These are phyloP conservation scores for Chrysopilus asiliformis DNA, from an alignment of 2,888 invertebrate genomes.

Conservation along the genomic window DNA sequence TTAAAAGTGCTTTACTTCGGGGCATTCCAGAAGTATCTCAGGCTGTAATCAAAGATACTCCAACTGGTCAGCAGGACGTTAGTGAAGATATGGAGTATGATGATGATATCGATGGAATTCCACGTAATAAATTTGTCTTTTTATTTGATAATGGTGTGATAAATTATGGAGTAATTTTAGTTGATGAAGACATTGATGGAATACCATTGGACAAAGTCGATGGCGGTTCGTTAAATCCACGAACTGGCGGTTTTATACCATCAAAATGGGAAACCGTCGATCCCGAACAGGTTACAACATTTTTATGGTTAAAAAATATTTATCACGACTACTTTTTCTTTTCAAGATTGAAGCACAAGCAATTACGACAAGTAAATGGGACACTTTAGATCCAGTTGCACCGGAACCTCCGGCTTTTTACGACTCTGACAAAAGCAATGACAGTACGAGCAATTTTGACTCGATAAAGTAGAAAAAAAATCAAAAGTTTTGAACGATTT, in stretches of 20 bases:
- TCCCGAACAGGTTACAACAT: conserved; percentile 49
- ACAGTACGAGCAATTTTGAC: conserved; percentile 8
- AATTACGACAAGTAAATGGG: conserved; percentile 82
- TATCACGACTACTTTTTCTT: not conserved
- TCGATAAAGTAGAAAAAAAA: not conserved
- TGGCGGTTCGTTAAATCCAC: conserved; percentile 27
- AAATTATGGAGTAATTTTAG: conserved; percentile 34
- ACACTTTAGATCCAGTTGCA: conserved; percentile 46
- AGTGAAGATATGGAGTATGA: conserved; percentile 30
- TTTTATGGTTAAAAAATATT: not conserved
- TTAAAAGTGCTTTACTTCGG: conserved; percentile 51
- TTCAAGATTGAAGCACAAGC: conserved; percentile 55
- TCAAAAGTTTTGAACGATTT: conserved; percentile 1
- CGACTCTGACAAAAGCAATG: conserved; percentile 27
- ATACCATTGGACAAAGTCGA: conserved; percentile 54
- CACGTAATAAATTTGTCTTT: conserved; percentile 34
- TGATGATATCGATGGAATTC: conserved; percentile 58
- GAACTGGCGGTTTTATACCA: conserved; percentile 62
- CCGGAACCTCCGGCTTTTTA: conserved; percentile 34
- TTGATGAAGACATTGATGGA: conserved; percentile 66
- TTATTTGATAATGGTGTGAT: not conserved
- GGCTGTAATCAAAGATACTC: conserved; percentile 27
- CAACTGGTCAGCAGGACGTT: conserved; percentile 17
- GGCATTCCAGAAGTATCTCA: conserved; percentile 27
- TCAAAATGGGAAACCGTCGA: conserved; percentile 97